Percentiles rank a stretch among this genome's conserved stretches.
Conservation (phyloP, 2,797 vertebrate species). For the Eremophila alpestris region DNA sequence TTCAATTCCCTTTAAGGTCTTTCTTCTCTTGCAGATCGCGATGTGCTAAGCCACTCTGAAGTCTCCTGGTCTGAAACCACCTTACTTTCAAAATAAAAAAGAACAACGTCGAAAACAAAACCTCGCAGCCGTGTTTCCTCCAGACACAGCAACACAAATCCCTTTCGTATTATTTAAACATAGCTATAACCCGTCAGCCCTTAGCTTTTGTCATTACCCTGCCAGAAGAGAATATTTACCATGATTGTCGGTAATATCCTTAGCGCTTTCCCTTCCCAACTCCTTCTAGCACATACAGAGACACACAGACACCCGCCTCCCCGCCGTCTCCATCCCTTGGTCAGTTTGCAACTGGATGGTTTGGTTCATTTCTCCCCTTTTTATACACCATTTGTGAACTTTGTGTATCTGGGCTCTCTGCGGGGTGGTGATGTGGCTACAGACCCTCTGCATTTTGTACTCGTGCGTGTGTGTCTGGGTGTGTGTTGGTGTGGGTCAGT, state of each 20-base stretch:
- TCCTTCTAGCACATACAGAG: not conserved
- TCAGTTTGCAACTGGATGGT: not conserved
- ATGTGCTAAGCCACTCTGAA: not conserved
- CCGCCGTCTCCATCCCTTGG: not conserved
- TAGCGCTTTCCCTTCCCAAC: not conserved
- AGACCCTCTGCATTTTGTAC: not conserved
- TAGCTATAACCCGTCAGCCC: not conserved
- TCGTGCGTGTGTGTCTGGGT: not conserved
- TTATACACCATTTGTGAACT: not conserved
- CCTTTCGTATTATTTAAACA: constrained; percentile 5
- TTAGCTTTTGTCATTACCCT: not conserved
- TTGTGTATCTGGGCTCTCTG: not conserved
- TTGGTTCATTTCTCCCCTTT: not conserved
- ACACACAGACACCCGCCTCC: not conserved
- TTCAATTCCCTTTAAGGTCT: not conserved
- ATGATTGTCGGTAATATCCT: not conserved
- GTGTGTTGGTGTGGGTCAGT: not conserved
- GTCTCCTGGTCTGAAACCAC: not conserved
- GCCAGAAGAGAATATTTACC: not conserved
- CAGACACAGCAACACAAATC: not conserved
- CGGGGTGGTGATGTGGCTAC: not conserved
- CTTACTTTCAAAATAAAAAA: constrained; percentile 7
- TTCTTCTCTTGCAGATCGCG: not conserved
- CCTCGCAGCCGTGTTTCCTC: not conserved
- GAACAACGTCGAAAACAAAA: not conserved